These are phyloP conservation scores for Pangasius krempfi DNA, from an alignment of 2,797 vertebrate species.

Conservation along the genomic window DNA sequence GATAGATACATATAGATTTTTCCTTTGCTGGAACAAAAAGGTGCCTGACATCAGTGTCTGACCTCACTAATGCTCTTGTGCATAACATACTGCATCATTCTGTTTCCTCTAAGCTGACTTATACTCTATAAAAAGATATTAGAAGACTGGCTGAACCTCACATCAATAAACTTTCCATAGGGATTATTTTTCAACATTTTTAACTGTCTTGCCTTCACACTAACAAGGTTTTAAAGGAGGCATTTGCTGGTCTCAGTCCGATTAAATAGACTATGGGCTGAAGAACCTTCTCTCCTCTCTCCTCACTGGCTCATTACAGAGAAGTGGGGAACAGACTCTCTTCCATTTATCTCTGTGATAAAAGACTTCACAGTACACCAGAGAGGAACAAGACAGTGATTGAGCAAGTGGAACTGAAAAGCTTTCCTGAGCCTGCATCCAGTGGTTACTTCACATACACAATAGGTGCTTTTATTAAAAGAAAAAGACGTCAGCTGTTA, in stretches of 20 bases:
- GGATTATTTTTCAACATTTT: slow-evolving; percentile 61
- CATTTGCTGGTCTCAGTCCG: slow-evolving; percentile 62
- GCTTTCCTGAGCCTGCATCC: slow-evolving; percentile 49
- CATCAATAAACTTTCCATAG: slow-evolving; percentile 15
- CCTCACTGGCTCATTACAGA: slow-evolving; percentile 55
- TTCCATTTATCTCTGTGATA: slow-evolving; percentile 57
- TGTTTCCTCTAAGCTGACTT: not conserved
- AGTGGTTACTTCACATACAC: slow-evolving; percentile 38
- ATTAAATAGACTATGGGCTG: slow-evolving; percentile 57
- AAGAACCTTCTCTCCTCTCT: slow-evolving; percentile 47
- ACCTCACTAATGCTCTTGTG: not conserved
- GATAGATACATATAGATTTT: not conserved
- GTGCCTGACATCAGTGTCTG: not conserved
- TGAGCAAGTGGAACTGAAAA: slow-evolving; percentile 44
- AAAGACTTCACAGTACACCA: slow-evolving; percentile 57
- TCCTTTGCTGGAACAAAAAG: not conserved
- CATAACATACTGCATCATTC: not conserved
- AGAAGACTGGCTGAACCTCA: slow-evolving; percentile 17
- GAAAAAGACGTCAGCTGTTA: slow-evolving; percentile 44
- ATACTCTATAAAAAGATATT: not conserved
- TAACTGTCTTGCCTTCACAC: slow-evolving; percentile 59
- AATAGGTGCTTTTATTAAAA: slow-evolving; percentile 46
- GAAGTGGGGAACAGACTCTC: slow-evolving; percentile 50
- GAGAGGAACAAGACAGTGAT: slow-evolving; percentile 53
- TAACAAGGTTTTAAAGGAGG: slow-evolving; percentile 66